Conservation (phyloP, 2,113 vertebrate species). For the Hypanus sabinus region DNA sequence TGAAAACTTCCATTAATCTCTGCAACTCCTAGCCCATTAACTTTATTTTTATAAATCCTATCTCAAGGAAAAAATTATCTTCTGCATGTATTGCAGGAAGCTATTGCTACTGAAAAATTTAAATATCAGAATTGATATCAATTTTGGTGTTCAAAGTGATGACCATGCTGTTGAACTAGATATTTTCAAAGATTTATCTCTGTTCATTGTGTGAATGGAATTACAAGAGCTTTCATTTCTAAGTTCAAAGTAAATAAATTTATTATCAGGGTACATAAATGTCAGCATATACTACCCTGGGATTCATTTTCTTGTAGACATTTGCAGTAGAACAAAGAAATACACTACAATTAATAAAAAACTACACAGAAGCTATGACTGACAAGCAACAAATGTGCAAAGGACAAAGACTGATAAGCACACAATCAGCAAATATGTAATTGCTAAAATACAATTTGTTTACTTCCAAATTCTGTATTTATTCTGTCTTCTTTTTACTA, state of each 20-base stretch:
- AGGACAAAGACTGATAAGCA: too few species aligned
- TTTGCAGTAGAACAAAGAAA: too few species aligned
- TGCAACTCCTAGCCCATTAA: too few species aligned
- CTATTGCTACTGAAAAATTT: background rate
- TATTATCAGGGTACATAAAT: too few species aligned
- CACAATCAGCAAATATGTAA: too few species aligned
- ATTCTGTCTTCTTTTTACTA: too few species aligned
- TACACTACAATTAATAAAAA: too few species aligned
- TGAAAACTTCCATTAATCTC: background rate
- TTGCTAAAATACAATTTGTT: background rate
- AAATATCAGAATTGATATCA: background rate
- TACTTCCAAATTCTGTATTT: background rate
- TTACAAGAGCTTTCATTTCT: background rate
- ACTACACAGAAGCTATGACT: too few species aligned
- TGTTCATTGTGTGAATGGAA: background rate
- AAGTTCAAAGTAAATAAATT: too few species aligned
- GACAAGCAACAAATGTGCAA: too few species aligned
- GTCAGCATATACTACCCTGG: too few species aligned
- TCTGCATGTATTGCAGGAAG: background rate
- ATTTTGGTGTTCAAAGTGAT: background rate
- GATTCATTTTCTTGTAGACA: too few species aligned
- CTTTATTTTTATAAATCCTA: background rate
- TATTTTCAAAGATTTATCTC: background rate
- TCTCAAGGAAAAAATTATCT: background rate
- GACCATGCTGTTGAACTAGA: background rate